These are phyloP conservation scores for Pterophyllum scalare DNA, from an alignment of 2,113 vertebrate species.

Conservation along the genomic window DNA sequence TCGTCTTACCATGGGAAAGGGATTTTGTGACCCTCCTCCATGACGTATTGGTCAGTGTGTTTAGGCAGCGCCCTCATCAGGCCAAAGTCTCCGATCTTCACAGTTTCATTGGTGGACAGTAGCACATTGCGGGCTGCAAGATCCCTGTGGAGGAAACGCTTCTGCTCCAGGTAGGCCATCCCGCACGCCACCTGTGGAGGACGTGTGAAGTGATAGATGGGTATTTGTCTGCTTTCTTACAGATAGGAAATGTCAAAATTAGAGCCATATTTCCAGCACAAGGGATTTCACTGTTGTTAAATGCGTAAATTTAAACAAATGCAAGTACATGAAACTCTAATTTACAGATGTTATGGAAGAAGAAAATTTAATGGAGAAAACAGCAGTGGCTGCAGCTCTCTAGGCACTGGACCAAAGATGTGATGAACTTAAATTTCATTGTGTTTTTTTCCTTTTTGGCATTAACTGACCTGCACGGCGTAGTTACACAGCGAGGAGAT, in stretches of 20 bases:
- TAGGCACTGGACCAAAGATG: too few species aligned
- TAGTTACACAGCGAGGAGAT: slow-evolving; percentile 94
- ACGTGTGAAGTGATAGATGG: background rate
- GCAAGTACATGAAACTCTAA: background rate
- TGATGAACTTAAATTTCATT: background rate
- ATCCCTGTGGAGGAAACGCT: slow-evolving; percentile 95
- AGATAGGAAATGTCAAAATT: background rate
- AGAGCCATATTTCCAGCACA: background rate
- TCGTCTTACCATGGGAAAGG: slow-evolving; percentile 94
- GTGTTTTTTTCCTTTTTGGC: background rate
- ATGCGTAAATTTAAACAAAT: background rate
- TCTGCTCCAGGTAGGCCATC: slow-evolving; percentile 97
- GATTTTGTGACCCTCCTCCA: slow-evolving; percentile 98
- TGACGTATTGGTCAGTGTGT: slow-evolving; percentile 95
- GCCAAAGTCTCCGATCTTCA: slow-evolving; percentile 98
- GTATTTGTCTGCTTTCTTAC: background rate
- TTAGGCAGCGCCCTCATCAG: slow-evolving; percentile 97
- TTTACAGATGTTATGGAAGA: background rate
- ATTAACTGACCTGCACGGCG: slow-evolving; percentile 87
- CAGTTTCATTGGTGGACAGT: slow-evolving; percentile 89
- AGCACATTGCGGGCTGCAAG: slow-evolving; percentile 96
- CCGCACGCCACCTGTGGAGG: slow-evolving; percentile 88
- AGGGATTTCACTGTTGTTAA: too few species aligned
- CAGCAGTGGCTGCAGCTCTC: background rate
- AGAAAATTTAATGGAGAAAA: fast-evolving